A percentile compares a stretch with the other conserved stretches of the same genome.
phyloP scores from a whole-genome alignment of 2,113 vertebrate species.

The Carlito syrichta region DNA sequence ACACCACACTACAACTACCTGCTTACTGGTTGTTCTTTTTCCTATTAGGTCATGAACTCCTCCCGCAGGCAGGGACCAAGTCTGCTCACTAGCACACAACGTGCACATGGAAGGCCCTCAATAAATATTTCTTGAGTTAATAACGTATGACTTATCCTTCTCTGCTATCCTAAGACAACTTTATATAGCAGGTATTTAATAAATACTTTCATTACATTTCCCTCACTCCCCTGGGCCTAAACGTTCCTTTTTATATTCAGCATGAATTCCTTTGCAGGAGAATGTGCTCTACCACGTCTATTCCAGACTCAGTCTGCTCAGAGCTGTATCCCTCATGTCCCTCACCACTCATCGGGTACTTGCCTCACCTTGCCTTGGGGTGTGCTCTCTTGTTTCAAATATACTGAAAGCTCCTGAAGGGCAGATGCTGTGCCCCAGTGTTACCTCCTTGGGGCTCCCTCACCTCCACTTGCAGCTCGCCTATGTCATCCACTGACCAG shows the following conservation, averaged over 20 bases:
- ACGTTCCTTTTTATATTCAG: not conserved
- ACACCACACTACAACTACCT: not conserved
- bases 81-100: not conserved
- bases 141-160: not conserved
- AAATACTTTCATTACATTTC: not conserved
- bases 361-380: not conserved
- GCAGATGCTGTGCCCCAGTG: not conserved
- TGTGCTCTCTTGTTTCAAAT: not conserved
- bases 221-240: not conserved
- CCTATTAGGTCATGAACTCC: not conserved
- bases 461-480: slow-evolving; percentile 97
- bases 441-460: not conserved
- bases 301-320: not conserved
- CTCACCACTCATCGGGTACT: no score
- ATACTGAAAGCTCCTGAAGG: not conserved
- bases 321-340: not conserved
- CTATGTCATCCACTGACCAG: slow-evolving; percentile 96
- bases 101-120: not conserved
- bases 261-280: not conserved
- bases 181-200: not conserved
- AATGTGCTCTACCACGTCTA: not conserved
- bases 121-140: not conserved
- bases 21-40: not conserved
- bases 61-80: not conserved
- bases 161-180: not conserved